Base-by-base conservation (phyloP, 2,113 vertebrate species). In the Carassius gibelio region DNA sequence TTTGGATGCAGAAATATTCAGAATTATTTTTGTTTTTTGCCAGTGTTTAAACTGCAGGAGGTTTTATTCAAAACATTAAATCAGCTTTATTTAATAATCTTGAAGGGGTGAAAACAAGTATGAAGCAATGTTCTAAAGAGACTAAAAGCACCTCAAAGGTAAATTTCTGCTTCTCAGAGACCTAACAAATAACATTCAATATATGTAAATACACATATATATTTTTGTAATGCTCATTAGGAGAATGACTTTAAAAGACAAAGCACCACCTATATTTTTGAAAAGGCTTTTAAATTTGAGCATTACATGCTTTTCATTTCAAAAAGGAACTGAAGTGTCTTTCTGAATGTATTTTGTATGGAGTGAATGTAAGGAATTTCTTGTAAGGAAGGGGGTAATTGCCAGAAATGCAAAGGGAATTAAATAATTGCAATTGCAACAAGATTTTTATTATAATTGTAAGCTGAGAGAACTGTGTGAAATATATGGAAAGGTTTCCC, bases 291-390 rank as follows among this genome's bases (percentile, higher is more conserved):
- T 92, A 91, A 90, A 89, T 86, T 89, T 75, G 72, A 91, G 89
- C 90, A 89, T 91, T 55, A 55, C 89, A 87, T 74, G 78, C 50
- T 84, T 83, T 88, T 87, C 38, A 50, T 75, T 76, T 76, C 4
- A 76, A 76, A 30, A 55, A 50, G 75, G 14, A 90, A 86, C 87
- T 59, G 89, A 85, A 85, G 87, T 91, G 89, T 93, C 88, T 89
- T 81, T 89, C 85, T 92, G 94, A 95, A 95, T 95, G 94, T 94
- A 93, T 94, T 94, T 94, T 94, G 84, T 94, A 94, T 92, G 87
- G 91, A 93, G 90, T 90, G 91, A 94, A 94, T 94, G 92, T 94
- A 91, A 92, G 85, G 88, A 90, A 84, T 92, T 89, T 88, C 83
- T 85, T 84, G n/a, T n/a, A n/a, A 94, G 14, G 87, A 72, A 87